A percentile compares a stretch with the other conserved stretches of the same genome.
Evolutionary conservation across 2,113 vertebrate genomes (phyloP).

Genomic region (Clarias magur): DNA sequence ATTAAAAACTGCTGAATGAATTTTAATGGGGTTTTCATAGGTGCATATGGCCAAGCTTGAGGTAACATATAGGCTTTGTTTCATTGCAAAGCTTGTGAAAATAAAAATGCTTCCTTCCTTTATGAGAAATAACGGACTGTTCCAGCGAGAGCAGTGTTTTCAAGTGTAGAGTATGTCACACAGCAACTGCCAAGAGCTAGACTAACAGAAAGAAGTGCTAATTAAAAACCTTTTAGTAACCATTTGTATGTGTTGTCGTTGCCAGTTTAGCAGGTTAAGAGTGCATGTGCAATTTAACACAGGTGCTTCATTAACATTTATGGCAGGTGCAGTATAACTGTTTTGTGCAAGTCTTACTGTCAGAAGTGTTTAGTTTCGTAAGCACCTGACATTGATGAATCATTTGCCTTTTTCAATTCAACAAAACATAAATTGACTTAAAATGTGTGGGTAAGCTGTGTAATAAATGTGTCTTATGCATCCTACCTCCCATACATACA

Average conservation of each 20-base stretch:
- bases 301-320: neutral
- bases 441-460: neutral
- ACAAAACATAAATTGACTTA: neutral
- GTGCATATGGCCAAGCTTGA: too few species aligned
- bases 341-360: neutral
- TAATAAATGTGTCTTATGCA: neutral
- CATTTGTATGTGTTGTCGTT: neutral
- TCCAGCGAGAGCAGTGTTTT: neutral
- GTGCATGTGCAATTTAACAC: neutral
- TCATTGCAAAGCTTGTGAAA: slow-evolving; percentile 3
- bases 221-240: neutral
- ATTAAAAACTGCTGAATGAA: too few species aligned
- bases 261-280: neutral
- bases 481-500: neutral
- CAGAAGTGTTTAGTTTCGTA: neutral
- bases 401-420: neutral
- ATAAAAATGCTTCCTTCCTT: neutral
- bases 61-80: neutral
- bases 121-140: neutral
- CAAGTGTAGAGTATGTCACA: neutral
- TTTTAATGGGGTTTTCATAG: too few species aligned
- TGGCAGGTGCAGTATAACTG: neutral
- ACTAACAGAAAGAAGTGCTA: neutral
- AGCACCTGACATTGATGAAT: neutral
- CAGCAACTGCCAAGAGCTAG: neutral